Evolutionary conservation across 2,888 invertebrate species (phyloP).

Genomic region (Drosophila helvetica): DNA sequence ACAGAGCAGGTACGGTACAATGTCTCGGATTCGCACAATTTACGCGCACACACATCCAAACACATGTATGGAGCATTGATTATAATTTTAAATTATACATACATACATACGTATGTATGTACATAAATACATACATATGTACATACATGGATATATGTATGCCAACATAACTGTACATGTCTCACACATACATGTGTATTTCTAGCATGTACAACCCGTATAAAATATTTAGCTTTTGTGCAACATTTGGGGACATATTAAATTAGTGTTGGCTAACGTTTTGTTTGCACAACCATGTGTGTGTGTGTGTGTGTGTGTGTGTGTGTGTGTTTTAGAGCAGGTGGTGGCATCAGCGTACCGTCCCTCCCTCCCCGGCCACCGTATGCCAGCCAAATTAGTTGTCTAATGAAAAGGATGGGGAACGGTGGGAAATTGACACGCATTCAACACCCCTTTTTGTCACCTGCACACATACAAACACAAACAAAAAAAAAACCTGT

Average conservation of each 20-base stretch:
- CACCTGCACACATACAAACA: constrained; percentile 17
- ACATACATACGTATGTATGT: constrained; percentile 23
- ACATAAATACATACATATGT: constrained; percentile 26
- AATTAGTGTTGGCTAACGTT: constrained; percentile 72
- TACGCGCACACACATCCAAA: constrained; percentile 62
- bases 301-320: not conserved
- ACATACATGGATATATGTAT: constrained; percentile 6
- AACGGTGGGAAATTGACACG: constrained; percentile 6
- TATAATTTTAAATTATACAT: constrained; percentile 82
- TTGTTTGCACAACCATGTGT: constrained; percentile 15
- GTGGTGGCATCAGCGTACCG: constrained; percentile 11
- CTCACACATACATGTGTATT: constrained; percentile 15
- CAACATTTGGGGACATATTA: constrained; percentile 61
- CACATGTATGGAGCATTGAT: constrained; percentile 61
- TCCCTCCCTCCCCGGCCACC: not conserved
- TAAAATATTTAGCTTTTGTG: constrained; percentile 75
- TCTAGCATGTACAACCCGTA: constrained; percentile 44
- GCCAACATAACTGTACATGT: not conserved
- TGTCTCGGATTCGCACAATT: constrained; percentile 77
- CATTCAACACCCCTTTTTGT: constrained; percentile 28
- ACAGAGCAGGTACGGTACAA: constrained; percentile 53
- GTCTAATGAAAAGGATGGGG: constrained; percentile 17
- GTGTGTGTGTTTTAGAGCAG: constrained; percentile 26
- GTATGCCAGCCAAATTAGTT: constrained; percentile 28
- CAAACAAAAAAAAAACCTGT: constrained; percentile 63